Percentiles rank a stretch among this genome's conserved stretches.
Conservation (phyloP, 2,888 invertebrate species). For the Drosophila cognata region DNA sequence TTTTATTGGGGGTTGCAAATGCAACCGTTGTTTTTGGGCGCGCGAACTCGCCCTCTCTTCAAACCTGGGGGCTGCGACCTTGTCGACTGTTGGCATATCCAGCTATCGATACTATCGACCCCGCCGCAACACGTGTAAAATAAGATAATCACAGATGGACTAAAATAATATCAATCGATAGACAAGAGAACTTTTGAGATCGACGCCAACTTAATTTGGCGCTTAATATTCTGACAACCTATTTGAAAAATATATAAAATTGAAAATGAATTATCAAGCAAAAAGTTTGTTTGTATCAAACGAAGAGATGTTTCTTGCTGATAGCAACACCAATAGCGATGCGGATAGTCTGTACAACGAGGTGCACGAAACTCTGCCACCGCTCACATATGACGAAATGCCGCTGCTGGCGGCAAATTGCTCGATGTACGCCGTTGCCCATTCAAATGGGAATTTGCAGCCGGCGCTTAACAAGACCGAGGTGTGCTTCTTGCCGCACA, state of each 20-base stretch:
- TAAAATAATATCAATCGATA: background rate
- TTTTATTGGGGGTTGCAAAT: no score
- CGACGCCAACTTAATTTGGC: conserved; percentile 41
- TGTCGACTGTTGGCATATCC: no score
- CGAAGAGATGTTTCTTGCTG: background rate
- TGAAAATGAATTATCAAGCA: background rate
- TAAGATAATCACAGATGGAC: background rate
- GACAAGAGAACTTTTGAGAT: background rate
- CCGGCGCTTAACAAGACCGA: conserved; percentile 45
- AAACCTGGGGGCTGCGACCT: no score
- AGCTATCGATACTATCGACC: no score
- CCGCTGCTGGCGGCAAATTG: conserved; percentile 59
- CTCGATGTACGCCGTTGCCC: conserved; percentile 57
- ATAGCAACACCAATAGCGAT: conserved; percentile 18
- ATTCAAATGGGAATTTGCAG: conserved; percentile 24
- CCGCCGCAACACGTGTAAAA: background rate
- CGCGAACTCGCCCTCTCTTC: no score
- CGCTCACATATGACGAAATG: background rate
- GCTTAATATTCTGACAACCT: background rate
- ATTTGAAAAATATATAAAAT: background rate
- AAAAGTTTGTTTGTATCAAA: background rate
- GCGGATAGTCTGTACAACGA: conserved; percentile 2
- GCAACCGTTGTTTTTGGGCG: no score
- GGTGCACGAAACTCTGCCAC: conserved; percentile 7
- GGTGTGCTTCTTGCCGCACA: conserved; percentile 43